Conservation (phyloP, 2,888 invertebrate species). For the Pseudococcus jackbeardsleyi region DNA sequence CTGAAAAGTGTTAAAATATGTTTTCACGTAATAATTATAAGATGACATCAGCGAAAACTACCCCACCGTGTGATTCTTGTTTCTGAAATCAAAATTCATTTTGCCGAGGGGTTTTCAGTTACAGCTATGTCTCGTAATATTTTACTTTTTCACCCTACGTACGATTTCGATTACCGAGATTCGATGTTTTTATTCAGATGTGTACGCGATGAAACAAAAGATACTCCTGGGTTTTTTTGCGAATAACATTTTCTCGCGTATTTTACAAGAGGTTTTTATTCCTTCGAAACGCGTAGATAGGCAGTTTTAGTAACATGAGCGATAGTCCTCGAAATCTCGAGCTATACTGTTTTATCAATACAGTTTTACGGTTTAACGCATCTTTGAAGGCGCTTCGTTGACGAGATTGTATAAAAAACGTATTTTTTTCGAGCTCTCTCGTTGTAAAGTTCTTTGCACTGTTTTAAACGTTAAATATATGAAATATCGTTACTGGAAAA, state of each 20-base stretch:
- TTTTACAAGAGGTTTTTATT: constrained; percentile 36
- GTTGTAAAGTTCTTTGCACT: constrained; percentile 27
- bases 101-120: constrained; percentile 50
- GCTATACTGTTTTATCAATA: constrained; percentile 29
- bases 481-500: constrained; percentile 28
- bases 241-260: neutral
- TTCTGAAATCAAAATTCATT: constrained; percentile 64
- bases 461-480: constrained; percentile 45
- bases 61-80: constrained; percentile 62
- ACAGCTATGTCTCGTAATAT: constrained; percentile 20
- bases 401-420: constrained; percentile 16
- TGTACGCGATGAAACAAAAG: constrained; percentile 51
- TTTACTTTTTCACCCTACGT: constrained; percentile 53
- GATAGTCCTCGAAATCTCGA: constrained; percentile 13
- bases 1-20: constrained; percentile 65
- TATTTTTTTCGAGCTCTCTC: neutral
- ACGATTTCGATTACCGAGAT: constrained; percentile 37
- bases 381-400: constrained; percentile 18
- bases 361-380: constrained; percentile 9
- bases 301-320: constrained; percentile 28
- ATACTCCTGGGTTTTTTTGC: neutral
- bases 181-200: constrained; percentile 45
- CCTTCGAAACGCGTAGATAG: constrained; percentile 26
- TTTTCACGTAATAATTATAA: constrained; percentile 65
- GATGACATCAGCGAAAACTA: constrained; percentile 64